Conservation (phyloP, 2,888 invertebrate species). For the Sesia apiformis region DNA sequence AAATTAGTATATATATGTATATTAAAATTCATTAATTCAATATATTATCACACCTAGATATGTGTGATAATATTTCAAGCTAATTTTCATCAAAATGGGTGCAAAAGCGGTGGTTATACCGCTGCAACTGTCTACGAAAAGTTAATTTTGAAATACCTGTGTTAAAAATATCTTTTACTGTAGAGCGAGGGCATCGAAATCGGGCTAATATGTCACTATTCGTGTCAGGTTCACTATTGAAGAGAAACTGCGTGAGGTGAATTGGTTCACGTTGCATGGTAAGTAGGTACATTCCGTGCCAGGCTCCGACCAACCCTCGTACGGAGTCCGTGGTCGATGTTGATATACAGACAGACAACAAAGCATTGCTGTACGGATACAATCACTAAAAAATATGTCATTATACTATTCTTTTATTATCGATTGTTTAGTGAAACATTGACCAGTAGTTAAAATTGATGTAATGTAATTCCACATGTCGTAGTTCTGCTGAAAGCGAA, state of each 20-base stretch:
- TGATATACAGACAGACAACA: constrained; percentile 6
- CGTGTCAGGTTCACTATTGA: constrained; percentile 33
- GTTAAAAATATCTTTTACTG: too few species aligned
- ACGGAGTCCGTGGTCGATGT: constrained; percentile 39
- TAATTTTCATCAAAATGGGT: too few species aligned
- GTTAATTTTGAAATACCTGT: too few species aligned
- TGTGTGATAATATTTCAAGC: too few species aligned
- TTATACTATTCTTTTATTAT: constrained; percentile 2
- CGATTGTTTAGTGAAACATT: constrained; percentile 23
- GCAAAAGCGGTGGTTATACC: too few species aligned
- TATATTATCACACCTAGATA: too few species aligned
- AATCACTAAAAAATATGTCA: too few species aligned
- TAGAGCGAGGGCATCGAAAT: constrained; percentile 11
- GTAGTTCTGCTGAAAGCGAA: constrained; percentile 48
- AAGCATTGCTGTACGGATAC: too few species aligned
- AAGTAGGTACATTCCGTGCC: constrained; percentile 35
- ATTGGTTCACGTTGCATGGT: constrained; percentile 34
- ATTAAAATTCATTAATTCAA: too few species aligned
- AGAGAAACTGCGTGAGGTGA: constrained; percentile 46
- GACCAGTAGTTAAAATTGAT: constrained; percentile 15
- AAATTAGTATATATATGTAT: too few species aligned
- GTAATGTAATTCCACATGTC: constrained; percentile 24
- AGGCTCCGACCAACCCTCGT: constrained; percentile 50
- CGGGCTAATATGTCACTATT: constrained; percentile 28
- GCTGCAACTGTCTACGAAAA: too few species aligned